Conservation (phyloP, 2,888 invertebrate species). For the Herminia tarsipennalis region DNA sequence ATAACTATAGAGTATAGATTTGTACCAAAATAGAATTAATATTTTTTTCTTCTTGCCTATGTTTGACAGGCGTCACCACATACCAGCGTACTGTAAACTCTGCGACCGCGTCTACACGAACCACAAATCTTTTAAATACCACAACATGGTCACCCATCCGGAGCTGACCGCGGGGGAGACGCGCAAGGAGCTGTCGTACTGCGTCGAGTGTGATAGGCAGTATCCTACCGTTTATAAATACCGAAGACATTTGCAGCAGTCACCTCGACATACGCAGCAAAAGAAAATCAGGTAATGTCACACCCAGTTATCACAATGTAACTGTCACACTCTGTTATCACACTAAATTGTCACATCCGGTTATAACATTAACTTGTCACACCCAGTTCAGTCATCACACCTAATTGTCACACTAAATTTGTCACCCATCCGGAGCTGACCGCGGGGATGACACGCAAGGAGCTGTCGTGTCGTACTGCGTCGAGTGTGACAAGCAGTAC, state of each 20-base stretch:
- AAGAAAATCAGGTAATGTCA: constrained; percentile 48
- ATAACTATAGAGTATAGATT: no score
- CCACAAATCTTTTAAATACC: constrained; percentile 37
- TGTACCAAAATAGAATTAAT: no score
- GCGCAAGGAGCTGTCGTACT: constrained; percentile 56
- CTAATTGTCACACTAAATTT: no score
- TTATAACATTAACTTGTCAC: no score
- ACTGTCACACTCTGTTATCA: no score
- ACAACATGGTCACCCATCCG: constrained; percentile 45
- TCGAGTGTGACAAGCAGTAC: not conserved
- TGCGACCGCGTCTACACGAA: constrained; percentile 44
- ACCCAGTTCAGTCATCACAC: no score
- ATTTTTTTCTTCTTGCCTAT: constrained; percentile 2
- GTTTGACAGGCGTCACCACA: constrained; percentile 49
- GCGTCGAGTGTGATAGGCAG: constrained; percentile 69
- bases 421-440: not conserved
- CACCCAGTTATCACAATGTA: no score
- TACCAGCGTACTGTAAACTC: constrained; percentile 44
- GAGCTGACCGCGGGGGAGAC: constrained; percentile 15
- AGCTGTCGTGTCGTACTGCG: not conserved
- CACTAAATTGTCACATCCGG: no score
- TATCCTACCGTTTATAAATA: constrained; percentile 56
- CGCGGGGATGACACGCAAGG: not conserved
- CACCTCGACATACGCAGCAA: constrained; percentile 52
- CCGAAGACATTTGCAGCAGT: constrained; percentile 55